Percentiles rank a stretch among this genome's conserved stretches.
Evolutionary conservation across 2,888 invertebrate species (phyloP).

Genomic region (Zaprionus bogoriensis): DNA sequence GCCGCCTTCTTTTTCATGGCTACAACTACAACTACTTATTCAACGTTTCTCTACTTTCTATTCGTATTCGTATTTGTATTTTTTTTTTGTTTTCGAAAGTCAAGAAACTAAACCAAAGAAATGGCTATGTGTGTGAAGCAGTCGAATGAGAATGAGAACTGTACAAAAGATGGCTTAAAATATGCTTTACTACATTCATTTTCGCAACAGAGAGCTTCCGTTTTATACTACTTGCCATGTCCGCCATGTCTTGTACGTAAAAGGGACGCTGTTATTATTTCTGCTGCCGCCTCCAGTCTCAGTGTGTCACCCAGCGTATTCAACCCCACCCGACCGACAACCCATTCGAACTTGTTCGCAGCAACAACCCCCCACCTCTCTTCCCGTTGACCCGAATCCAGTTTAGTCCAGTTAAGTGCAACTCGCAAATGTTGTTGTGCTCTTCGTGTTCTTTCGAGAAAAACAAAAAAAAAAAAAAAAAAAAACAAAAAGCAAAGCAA

Average conservation of each 20-base stretch:
- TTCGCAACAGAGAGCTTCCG: slow-evolving; percentile 77
- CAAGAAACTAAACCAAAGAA: slow-evolving; percentile 19
- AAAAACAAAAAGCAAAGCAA: not conserved
- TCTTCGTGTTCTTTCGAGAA: not conserved
- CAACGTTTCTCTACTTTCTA: not conserved
- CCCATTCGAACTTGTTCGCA: slow-evolving; percentile 1
- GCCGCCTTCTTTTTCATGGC: not conserved
- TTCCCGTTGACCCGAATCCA: not conserved
- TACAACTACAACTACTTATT: not conserved
- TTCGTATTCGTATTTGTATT: slow-evolving; percentile 14
- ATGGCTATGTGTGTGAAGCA: slow-evolving; percentile 41
- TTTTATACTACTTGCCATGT: slow-evolving; percentile 63
- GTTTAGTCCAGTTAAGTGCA: too few relatives aligned
- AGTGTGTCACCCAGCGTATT: slow-evolving; percentile 24
- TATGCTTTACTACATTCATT: slow-evolving; percentile 83
- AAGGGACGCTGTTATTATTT: slow-evolving; percentile 67
- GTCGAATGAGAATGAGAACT: slow-evolving; percentile 45
- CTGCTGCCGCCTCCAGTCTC: slow-evolving; percentile 65
- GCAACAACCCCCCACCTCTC: not conserved
- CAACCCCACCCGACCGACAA: not conserved
- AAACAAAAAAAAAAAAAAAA: not conserved
- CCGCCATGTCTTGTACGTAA: slow-evolving; percentile 45
- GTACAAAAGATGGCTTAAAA: slow-evolving; percentile 83
- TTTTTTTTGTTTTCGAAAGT: slow-evolving; percentile 18
- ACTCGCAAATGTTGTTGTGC: too few relatives aligned